Percentiles rank a stretch among this genome's conserved stretches.
Conservation (phyloP, 2,113 vertebrate species). For the Syngnathus typhle region DNA sequence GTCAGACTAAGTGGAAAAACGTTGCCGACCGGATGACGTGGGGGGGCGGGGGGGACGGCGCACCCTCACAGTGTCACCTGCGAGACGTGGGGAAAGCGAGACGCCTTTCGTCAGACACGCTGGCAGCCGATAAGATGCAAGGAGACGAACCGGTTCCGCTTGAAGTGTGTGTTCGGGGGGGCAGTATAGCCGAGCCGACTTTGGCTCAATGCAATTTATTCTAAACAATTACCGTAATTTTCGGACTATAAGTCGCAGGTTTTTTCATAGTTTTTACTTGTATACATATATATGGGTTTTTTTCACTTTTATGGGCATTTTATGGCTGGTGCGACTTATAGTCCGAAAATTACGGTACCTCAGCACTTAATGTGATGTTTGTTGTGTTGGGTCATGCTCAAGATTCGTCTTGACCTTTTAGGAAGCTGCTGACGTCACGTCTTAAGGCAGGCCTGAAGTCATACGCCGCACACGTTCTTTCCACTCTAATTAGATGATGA, state of each 20-base stretch:
- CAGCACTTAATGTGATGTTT: background rate
- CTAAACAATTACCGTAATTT: too few relatives aligned
- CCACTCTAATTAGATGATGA: background rate
- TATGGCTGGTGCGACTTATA: too few relatives aligned
- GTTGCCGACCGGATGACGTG: background rate
- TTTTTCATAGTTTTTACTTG: too few relatives aligned
- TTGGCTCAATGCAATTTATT: too few relatives aligned
- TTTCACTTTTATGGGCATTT: too few relatives aligned
- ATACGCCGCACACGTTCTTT: background rate
- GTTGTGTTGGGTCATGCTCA: background rate
- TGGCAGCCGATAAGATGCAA: conserved; percentile 39
- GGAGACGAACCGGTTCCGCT: conserved; percentile 38
- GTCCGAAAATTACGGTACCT: too few relatives aligned
- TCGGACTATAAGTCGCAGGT: too few relatives aligned
- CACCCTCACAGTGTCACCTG: conserved; percentile 33
- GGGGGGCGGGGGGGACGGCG: background rate
- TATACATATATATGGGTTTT: too few relatives aligned
- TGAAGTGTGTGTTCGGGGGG: conserved; percentile 19
- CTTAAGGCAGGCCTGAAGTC: background rate
- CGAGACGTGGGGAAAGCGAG: conserved; percentile 36
- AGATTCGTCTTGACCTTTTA: background rate
- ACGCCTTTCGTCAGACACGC: conserved; percentile 48
- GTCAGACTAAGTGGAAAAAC: too few relatives aligned
- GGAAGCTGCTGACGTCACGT: background rate
- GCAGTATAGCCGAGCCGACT: background rate